Conservation (phyloP, 37 sponge, comb jelly and placozoan species). For the Chondrilla cf. caribensis region DNA sequence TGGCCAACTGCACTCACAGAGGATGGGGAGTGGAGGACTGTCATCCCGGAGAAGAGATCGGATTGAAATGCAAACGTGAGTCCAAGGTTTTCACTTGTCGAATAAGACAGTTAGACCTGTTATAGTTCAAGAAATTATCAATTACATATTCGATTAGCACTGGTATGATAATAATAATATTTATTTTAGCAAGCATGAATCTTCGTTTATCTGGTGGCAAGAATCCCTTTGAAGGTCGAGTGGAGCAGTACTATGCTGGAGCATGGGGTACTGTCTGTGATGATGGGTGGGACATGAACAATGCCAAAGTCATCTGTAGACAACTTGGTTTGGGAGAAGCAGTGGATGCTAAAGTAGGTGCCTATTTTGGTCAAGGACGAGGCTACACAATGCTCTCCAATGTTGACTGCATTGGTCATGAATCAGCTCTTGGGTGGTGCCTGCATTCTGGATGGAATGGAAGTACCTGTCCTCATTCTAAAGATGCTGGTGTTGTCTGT, state of each 20-base stretch:
- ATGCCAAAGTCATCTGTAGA: slow-evolving; percentile 29
- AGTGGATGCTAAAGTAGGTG: slow-evolving; percentile 3
- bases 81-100: too few species aligned
- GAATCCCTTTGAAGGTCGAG: slow-evolving; percentile 13
- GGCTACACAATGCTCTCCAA: not conserved
- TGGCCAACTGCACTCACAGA: slow-evolving; percentile 25
- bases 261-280: slow-evolving; percentile 31
- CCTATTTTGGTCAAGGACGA: slow-evolving; percentile 3
- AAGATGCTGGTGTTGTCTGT: slow-evolving; percentile 1
- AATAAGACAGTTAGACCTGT: too few species aligned
- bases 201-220: slow-evolving; percentile 3
- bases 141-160: too few species aligned
- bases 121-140: too few species aligned
- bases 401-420: slow-evolving; percentile 18
- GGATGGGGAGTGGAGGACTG: slow-evolving; percentile 27
- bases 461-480: not conserved
- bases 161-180: too few species aligned
- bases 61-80: slow-evolving; percentile 2
- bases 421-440: slow-evolving; percentile 3
- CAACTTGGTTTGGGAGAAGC: slow-evolving; percentile 23
- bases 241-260: slow-evolving; percentile 26
- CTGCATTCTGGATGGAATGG: slow-evolving; percentile 1
- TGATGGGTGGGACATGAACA: not conserved
- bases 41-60: not conserved
- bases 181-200: not conserved